Percentiles rank a stretch among this genome's conserved stretches.
phyloP scores from a whole-genome alignment of 2,113 vertebrate species.

The Urocynchramus pylzowi region DNA sequence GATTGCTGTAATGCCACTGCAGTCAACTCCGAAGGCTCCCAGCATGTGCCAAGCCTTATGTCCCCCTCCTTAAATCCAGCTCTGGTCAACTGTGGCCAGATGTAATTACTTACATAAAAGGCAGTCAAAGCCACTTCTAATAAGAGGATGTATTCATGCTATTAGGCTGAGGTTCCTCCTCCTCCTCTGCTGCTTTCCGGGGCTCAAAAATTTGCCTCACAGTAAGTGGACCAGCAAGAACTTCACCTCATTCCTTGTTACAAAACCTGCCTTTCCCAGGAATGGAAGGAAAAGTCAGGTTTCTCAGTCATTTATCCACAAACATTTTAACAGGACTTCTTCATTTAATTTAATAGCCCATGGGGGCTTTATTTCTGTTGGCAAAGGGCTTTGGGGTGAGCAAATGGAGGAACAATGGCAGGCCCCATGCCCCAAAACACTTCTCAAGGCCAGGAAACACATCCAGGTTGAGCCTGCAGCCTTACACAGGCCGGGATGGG shows the following conservation, averaged over 20 bases:
- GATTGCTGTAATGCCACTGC: not conserved
- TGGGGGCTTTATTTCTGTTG: not conserved
- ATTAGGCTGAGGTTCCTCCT: not conserved
- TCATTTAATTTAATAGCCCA: not conserved
- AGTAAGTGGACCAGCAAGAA: not conserved
- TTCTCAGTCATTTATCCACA: not conserved
- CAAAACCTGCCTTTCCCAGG: not conserved
- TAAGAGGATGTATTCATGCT: not conserved
- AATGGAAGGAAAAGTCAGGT: not conserved
- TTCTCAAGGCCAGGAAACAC: not conserved
- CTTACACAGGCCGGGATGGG: fast-evolving
- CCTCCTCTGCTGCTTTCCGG: not conserved
- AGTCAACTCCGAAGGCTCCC: fast-evolving
- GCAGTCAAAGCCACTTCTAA: not conserved
- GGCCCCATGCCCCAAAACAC: not conserved
- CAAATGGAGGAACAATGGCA: not conserved
- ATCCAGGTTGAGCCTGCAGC: fast-evolving
- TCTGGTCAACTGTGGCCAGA: not conserved
- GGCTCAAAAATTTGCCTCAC: not conserved
- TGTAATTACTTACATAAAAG: not conserved
- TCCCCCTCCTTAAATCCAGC: not conserved
- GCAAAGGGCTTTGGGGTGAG: not conserved
- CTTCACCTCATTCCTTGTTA: not conserved
- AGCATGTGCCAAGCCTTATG: not conserved
- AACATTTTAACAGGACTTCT: not conserved